Evolutionary conservation across 2,888 invertebrate species (phyloP).

Genomic region (Drosophila fungiperda): DNA sequence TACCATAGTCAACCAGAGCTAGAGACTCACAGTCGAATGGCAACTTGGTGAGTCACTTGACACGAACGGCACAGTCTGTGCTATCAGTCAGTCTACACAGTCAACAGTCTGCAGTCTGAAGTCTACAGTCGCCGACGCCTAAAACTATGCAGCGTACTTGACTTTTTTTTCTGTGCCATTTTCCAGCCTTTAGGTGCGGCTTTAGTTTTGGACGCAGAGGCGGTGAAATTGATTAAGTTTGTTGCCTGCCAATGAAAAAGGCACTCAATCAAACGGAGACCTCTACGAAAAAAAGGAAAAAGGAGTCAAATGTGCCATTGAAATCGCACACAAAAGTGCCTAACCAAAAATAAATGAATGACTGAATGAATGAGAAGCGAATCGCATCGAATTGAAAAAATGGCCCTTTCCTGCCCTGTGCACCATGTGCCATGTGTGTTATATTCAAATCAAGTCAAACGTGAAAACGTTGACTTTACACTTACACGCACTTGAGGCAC

Average conservation of each 20-base stretch:
- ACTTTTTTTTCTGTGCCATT: conserved; percentile 31
- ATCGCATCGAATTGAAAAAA: conserved; percentile 26
- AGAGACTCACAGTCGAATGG: conserved; percentile 48
- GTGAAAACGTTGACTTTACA: conserved; percentile 74
- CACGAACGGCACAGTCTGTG: conserved; percentile 37
- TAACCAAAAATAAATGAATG: conserved; percentile 69
- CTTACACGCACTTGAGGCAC: conserved; percentile 59
- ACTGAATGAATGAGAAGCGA: conserved; percentile 43
- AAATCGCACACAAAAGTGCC: conserved; percentile 54
- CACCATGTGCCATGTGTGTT: conserved; percentile 16
- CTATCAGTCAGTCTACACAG: conserved; percentile 32
- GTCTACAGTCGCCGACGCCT: conserved; percentile 29
- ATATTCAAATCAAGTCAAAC: conserved; percentile 77
- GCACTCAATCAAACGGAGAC: conserved; percentile 69
- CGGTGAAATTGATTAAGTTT: conserved; percentile 79
- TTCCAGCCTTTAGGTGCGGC: conserved; percentile 69
- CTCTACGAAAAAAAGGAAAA: conserved; percentile 17
- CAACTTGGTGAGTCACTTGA: conserved; percentile 61
- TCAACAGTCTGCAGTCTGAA: conserved; percentile 8
- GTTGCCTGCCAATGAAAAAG: conserved; percentile 76
- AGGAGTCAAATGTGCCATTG: conserved; percentile 43
- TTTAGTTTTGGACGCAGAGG: conserved; percentile 75
- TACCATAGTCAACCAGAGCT: conserved; percentile 28
- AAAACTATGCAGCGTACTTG: conserved; percentile 56
- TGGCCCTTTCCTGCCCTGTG: conserved; percentile 6